phyloP scores from a whole-genome alignment of 2,888 invertebrate genomes.

The Alloscopus bannaensis region DNA sequence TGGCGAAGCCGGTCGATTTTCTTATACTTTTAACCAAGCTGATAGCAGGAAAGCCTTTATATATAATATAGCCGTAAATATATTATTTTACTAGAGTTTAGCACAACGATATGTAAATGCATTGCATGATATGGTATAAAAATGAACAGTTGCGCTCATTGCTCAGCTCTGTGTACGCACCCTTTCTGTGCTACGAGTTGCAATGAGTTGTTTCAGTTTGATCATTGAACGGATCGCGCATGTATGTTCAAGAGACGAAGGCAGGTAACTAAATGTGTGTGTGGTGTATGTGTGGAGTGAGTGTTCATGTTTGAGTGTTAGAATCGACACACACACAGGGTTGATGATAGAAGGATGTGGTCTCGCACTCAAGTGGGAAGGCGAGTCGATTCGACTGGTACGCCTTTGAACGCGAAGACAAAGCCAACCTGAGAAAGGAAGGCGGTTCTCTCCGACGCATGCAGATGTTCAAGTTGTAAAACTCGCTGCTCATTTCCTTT shows the following conservation, averaged over 20 bases:
- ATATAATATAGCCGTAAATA: no score
- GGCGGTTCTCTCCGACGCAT: constrained; percentile 60
- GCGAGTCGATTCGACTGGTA: constrained; percentile 58
- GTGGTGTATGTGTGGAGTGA: background rate
- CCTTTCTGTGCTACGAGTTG: constrained; percentile 13
- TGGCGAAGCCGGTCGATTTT: constrained; percentile 29
- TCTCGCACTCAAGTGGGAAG: constrained; percentile 62
- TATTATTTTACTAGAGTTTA: no score
- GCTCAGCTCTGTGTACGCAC: constrained; percentile 8
- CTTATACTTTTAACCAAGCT: background rate
- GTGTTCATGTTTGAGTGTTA: constrained; percentile 9
- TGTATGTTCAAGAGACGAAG: background rate
- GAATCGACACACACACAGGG: constrained; percentile 48
- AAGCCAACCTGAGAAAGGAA: constrained; percentile 69
- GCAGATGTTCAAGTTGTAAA: constrained; percentile 57
- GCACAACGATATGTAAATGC: background rate
- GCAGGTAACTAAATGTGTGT: no score
- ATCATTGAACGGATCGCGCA: background rate
- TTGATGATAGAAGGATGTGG: constrained; percentile 65
- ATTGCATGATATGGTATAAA: background rate
- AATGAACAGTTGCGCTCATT: constrained; percentile 9
- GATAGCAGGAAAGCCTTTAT: no score
- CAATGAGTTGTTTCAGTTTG: background rate
- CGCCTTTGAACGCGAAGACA: constrained; percentile 63
- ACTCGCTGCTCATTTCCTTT: constrained; percentile 64